Base-by-base conservation (phyloP, 2,888 invertebrate species). In the Lepidocyrtoides sp. region DNA sequence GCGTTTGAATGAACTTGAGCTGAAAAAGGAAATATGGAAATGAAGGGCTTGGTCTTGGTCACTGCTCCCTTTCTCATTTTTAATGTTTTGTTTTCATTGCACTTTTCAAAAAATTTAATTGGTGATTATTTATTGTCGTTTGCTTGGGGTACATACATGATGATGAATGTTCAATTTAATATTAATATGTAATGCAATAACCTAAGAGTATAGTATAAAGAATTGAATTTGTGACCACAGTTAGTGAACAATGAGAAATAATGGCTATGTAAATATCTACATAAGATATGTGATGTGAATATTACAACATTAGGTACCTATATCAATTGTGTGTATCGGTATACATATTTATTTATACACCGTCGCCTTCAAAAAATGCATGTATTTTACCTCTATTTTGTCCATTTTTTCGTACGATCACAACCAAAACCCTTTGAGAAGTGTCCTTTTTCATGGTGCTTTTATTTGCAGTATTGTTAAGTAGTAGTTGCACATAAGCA, bases 11-110 rank as follows among this genome's bases (percentile, higher is more conserved):
- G 36, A 75, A 75, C 48, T 75, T 44, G 44, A 44, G 36, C 32
- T n/a, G 10, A 36, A 69, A 75, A 75, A 75, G 72, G 72, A 41
- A 75, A 44, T 75, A 75, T 75, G 72, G 5, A 75, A 75, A 75
- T 75, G 4, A 75, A 75, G 72, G 72, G 72, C n/a, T 60, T 66
- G 66, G n/a, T 32, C 14, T 23, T 44, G 10, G 4, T 23, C 44
- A 44, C 44, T 48, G 23, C 20, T 17, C 69, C 32, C 72, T 20
- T 57, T 57, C 17, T 4, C 57, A 57, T 48, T 48, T 12, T 17
- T 36, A 41, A 2, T 36, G 17, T 36, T 41, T 4, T 36, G 0
- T 36, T 29, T 4, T n/a, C 41, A 14, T 69, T 69, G 36, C 5
- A 20, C 69, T 44, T 75, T 75, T 48, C 20, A 75, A 26, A 48